Base-by-base conservation (phyloP, 2,113 vertebrate species). In the Myocastor coypus region DNA sequence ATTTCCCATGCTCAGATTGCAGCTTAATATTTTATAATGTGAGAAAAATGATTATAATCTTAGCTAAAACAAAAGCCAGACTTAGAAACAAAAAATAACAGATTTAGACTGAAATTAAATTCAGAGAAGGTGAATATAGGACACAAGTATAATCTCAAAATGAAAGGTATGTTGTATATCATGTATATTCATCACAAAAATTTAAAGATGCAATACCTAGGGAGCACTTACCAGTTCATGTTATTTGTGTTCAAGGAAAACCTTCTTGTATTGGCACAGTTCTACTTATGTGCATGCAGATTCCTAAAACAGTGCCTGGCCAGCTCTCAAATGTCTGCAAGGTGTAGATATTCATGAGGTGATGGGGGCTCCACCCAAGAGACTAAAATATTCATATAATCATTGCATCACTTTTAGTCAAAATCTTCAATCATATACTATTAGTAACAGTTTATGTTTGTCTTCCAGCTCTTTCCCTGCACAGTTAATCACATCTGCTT, bases 61-160 rank as follows among this genome's bases (percentile, higher is more conserved):
- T 40, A 61, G 75, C 73, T n/a, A 89, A 93, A 95, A 71, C 34
- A 84, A 94, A 94, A 40, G 52, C 12, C 81, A 69, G 66, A 84
- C 83, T 95, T 84, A 80, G 89, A 78, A 92, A 85, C 92, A 87
- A 96, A 95, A 87, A 82, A 89, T 93, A 96, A 24, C 34, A 87
- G 55, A 81, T 87, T 68, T 69, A 30, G 93, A 50, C 26, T 12
- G 40, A 75, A 91, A 90, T 17, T 46, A 66, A 83, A 61, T 37
- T 46, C 37, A 81, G 63, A 24, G 52, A 75, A 93, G 37, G 68
- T 83, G 59, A 77, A 32, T 63, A 73, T 42, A 83, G 89, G 94
- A 64, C 28, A 46, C 4, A 7, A 90, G 64, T 14, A 6, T 42
- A 59, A 77, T 87, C 59, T 26, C 46, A 30, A 61, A 59, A 80